Percentiles rank a stretch among this genome's conserved stretches.
Evolutionary conservation across 2,113 vertebrate genomes (phyloP).

Genomic region (Psilopsiagon aymara): DNA sequence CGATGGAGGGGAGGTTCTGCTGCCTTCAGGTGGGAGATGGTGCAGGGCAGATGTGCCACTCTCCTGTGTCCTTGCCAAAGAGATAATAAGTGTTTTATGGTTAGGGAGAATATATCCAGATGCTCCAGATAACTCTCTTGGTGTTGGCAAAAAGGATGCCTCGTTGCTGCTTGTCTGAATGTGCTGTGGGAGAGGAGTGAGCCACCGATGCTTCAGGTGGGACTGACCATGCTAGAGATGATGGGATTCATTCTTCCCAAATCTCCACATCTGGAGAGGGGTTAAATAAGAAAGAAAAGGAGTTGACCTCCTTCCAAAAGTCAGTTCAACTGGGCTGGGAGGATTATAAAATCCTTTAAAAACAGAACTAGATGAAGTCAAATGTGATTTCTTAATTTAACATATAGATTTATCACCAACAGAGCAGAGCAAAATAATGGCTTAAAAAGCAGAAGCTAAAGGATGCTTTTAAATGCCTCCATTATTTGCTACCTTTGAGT

Average conservation of each 20-base stretch:
- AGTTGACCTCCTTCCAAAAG: not conserved
- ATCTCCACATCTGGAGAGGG: not conserved
- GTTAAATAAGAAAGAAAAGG: not conserved
- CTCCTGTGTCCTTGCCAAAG: not conserved
- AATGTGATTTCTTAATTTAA: constrained; percentile 38
- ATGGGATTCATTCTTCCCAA: not conserved
- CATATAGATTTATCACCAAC: not conserved
- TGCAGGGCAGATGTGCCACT: not conserved
- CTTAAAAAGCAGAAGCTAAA: not conserved
- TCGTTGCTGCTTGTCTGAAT: not conserved
- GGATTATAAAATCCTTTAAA: not conserved
- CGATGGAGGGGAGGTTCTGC: constrained; percentile 5
- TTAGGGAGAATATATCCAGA: not conserved
- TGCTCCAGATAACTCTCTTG: not conserved
- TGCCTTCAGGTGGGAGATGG: not conserved
- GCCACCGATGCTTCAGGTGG: accelerated
- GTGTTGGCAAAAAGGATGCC: accelerated
- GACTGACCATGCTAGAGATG: not conserved
- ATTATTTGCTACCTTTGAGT: constrained; percentile 22
- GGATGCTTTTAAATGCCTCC: not conserved
- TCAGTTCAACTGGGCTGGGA: not conserved
- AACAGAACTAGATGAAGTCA: not conserved
- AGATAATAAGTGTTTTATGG: not conserved
- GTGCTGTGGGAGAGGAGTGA: not conserved
- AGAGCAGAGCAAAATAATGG: not conserved